Evolutionary conservation across 2,797 vertebrate species (phyloP), one percentile per base, ranked within the genome.

Genomic region (Scolopax bukidnonensis): DNA sequence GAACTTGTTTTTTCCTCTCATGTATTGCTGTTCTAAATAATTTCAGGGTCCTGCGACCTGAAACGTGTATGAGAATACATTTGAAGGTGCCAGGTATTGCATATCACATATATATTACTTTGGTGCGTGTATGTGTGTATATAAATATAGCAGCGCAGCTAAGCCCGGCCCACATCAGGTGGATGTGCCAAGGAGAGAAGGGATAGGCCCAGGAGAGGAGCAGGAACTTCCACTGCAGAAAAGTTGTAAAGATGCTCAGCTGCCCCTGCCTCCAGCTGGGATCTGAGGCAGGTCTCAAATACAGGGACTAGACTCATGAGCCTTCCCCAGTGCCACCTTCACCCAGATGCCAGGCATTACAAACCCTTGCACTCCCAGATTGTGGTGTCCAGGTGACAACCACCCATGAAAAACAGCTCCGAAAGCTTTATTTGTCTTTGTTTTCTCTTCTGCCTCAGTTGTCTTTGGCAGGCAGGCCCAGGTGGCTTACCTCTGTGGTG

Each of bases 291-390:
- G 17, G 9, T 83, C 5, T 51, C 10, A 13, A 0, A 53, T 14
- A 24, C 8, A 32, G 32, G 16, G 10, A 48, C 48, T 40, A 15
- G 10, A 48, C 48, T 40, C 0, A 0, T 0, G 2, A 38, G 12
- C 10, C 32, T 77, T 89, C 20, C 21, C 60, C 23, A 27, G 28
- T 33, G 28, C 36, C 38, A 19, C 9, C 11, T 84, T 82, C 19
- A 54, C 33, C 4, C 24, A 56, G 30, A 59, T 40, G 20, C 54
- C 45, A 69, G 36, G 36, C 15, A 24, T 80, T 87, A 43, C 11
- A 41, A 63, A 86, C 14, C 27, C 24, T 40, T 40, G 14, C 24
- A 71, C 8, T 73, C 75, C 32, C 8, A 40, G 38, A 25, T 64
- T 0, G 1, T 40, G 20, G 24, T 32, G 32, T 84, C 40, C 6